Evolutionary conservation across 2,888 invertebrate species (phyloP).

Genomic region (Sympetrum striolatum): DNA sequence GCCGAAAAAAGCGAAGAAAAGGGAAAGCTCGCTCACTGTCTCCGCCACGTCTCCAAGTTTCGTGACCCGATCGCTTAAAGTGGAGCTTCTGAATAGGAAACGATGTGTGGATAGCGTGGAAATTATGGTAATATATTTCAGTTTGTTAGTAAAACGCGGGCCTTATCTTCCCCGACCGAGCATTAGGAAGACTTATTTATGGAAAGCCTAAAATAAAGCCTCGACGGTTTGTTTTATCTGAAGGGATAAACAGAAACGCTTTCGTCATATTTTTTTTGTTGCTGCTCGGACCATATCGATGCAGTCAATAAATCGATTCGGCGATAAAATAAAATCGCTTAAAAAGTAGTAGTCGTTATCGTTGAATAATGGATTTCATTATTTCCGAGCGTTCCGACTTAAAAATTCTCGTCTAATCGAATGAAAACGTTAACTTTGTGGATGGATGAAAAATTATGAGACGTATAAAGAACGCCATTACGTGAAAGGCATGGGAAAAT

Average conservation of each 20-base stretch:
- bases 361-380: neutral
- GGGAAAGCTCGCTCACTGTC: neutral
- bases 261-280: neutral
- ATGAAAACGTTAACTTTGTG: too few relatives aligned
- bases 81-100: neutral
- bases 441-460: too few relatives aligned
- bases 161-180: neutral
- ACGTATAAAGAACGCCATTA: too few relatives aligned
- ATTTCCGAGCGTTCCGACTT: neutral
- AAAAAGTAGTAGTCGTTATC: neutral
- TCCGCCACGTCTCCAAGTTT: neutral
- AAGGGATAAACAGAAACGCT: neutral
- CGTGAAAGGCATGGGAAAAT: too few relatives aligned
- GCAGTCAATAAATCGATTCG: neutral
- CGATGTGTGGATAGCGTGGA: slow-evolving; percentile 20
- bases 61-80: slow-evolving; percentile 7
- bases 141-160: slow-evolving; percentile 7
- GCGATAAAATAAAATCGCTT: neutral
- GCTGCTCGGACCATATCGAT: neutral
- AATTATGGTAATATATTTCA: slow-evolving; percentile 5
- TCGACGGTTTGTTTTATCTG: neutral
- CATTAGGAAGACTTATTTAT: slow-evolving; percentile 2
- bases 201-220: neutral
- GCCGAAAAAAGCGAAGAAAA: neutral
- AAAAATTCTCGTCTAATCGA: too few relatives aligned